phyloP scores from a whole-genome alignment of 1,140 invertebrate species.

The Drosophila littoralis region DNA sequence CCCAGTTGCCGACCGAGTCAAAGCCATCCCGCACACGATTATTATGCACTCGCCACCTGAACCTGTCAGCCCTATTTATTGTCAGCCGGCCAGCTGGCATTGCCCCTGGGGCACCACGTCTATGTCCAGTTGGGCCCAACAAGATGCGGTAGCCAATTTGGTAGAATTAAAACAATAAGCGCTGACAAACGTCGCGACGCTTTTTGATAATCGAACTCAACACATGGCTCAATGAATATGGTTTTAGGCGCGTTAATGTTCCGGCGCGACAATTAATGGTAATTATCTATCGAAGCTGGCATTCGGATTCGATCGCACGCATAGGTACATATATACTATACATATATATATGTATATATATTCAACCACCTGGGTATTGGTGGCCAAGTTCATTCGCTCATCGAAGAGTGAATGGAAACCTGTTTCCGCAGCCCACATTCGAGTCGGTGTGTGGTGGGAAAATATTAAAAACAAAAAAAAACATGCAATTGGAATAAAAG shows the following conservation, averaged over 20 bases:
- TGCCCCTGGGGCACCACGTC: background rate
- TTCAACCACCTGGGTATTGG: slow-evolving; percentile 23
- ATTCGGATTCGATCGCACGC: slow-evolving; percentile 45
- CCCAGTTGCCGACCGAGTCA: slow-evolving; percentile 5
- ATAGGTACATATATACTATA: slow-evolving; percentile 7
- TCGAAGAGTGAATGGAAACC: slow-evolving; percentile 59
- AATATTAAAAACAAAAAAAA: slow-evolving; percentile 23
- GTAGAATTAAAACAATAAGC: slow-evolving; percentile 74
- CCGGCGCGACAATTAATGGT: slow-evolving; percentile 70
- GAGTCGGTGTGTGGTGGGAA: slow-evolving; percentile 31
- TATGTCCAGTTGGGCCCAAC: slow-evolving; percentile 14
- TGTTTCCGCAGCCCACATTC: slow-evolving; percentile 46
- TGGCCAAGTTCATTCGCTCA: slow-evolving; percentile 47
- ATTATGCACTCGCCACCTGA: slow-evolving; percentile 54
- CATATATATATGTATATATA: background rate
- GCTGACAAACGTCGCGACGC: slow-evolving; percentile 60
- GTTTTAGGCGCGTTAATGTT: slow-evolving; percentile 51
- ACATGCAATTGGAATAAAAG: slow-evolving; percentile 5
- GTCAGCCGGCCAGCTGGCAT: slow-evolving; percentile 32
- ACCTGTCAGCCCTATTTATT: slow-evolving; percentile 35
- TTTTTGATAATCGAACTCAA: slow-evolving; percentile 50
- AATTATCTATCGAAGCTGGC: slow-evolving; percentile 64
- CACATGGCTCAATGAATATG: slow-evolving; percentile 65
- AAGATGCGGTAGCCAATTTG: slow-evolving; percentile 28
- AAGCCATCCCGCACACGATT: slow-evolving; percentile 16